Percentiles rank a stretch among this genome's conserved stretches.
These are phyloP conservation scores for Mesorhabditis sp. DNA, from an alignment of 2,888 invertebrate species.

Conservation along the genomic window DNA sequence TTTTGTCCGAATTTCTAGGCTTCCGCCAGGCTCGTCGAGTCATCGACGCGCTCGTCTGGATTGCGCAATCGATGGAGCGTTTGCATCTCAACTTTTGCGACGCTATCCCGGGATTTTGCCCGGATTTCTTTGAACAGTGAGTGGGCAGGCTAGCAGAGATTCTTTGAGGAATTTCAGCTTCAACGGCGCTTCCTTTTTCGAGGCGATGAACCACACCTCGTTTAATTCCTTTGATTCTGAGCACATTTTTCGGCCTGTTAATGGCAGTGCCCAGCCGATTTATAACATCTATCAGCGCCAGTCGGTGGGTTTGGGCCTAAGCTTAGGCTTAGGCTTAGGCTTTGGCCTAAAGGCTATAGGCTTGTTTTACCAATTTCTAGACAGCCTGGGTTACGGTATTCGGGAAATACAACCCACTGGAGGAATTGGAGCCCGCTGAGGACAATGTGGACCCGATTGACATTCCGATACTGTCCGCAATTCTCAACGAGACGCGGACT, in stretches of 20 bases:
- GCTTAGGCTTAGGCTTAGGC: neutral
- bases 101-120: neutral
- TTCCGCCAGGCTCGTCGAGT: neutral
- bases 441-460: neutral
- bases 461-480: neutral
- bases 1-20: neutral
- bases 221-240: neutral
- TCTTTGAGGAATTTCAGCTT: neutral
- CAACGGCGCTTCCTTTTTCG: neutral
- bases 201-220: neutral
- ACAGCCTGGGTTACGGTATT: neutral
- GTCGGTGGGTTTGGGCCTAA: neutral
- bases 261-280: neutral
- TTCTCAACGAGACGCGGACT: neutral
- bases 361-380: neutral
- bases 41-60: neutral
- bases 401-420: neutral
- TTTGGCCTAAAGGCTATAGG: neutral
- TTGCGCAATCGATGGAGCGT: neutral
- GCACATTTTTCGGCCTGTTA: neutral
- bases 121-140: neutral
- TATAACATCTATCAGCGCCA: constrained; percentile 1
- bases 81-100: neutral
- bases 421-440: neutral
- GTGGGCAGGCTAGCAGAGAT: constrained; percentile 2